A percentile compares a stretch with the other conserved stretches of the same genome.
Evolutionary conservation across 2,113 vertebrate species (phyloP).

Genomic region (Seriola aureovittata): DNA sequence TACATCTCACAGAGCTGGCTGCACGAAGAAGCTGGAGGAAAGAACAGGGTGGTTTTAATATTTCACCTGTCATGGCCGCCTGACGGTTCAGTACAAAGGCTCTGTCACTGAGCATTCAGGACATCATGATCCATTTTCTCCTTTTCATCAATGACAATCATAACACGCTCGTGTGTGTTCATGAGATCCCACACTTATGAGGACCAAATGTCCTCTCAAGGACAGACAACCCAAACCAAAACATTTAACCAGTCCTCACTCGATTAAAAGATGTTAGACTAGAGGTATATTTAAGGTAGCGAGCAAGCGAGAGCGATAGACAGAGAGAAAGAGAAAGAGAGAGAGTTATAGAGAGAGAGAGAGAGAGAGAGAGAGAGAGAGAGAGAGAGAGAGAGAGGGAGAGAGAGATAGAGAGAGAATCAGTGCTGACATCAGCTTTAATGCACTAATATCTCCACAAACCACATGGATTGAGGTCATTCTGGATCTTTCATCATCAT

Average conservation of each 20-base stretch:
- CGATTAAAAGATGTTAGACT: neutral
- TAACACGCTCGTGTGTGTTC: neutral
- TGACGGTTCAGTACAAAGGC: neutral
- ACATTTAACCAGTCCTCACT: neutral
- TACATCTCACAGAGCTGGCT: neutral
- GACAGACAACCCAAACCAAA: neutral
- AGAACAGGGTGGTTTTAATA: neutral
- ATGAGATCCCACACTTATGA: conserved; percentile 8
- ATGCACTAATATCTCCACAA: conserved; percentile 50
- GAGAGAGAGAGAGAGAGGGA: too few species aligned
- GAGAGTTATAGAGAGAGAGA: too few species aligned
- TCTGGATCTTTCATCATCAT: conserved; percentile 45
- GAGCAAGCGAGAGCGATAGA: too few species aligned
- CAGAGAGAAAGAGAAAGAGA: too few species aligned
- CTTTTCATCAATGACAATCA: neutral
- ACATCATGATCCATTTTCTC: conserved; percentile 26
- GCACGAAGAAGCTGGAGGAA: neutral
- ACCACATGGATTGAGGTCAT: conserved; percentile 56
- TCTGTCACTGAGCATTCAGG: neutral
- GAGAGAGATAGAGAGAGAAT: too few species aligned
- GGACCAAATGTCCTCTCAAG: neutral
- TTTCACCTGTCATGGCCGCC: neutral
- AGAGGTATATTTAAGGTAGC: neutral
- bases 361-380: too few species aligned
- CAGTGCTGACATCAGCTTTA: conserved; percentile 27